Conservation (phyloP, 2,797 vertebrate genomes). For the Falco naumanni region DNA sequence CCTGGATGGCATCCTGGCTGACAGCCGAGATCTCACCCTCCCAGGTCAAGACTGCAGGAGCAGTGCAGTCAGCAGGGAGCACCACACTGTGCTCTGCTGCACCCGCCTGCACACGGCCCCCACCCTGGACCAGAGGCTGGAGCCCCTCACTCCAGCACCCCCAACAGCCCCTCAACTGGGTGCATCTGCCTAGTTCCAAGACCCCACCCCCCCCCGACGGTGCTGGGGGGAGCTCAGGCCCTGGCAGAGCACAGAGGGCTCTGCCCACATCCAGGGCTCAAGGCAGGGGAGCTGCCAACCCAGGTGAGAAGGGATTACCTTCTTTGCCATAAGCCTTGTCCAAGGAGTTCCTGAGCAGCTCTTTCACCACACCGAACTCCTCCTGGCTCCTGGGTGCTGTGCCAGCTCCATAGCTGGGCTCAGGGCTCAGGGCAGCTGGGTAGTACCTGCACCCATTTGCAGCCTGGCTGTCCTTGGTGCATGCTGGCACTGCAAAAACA, state of each 20-base stretch:
- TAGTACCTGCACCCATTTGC: conserved; percentile 70
- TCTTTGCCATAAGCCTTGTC: conserved; percentile 90
- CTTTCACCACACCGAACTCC: conserved; percentile 79
- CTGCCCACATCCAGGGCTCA: neutral
- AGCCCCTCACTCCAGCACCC: neutral
- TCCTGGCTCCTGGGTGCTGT: conserved; percentile 67
- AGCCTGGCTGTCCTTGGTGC: conserved; percentile 75
- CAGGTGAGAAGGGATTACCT: conserved; percentile 69
- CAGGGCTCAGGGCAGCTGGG: neutral
- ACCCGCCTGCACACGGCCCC: rapidly evolving
- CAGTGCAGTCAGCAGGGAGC: too few relatives aligned
- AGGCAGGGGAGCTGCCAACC: neutral
- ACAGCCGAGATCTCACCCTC: too few relatives aligned
- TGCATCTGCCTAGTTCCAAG: neutral
- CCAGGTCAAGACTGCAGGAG: too few relatives aligned
- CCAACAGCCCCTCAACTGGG: rapidly evolving
- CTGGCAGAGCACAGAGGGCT: neutral
- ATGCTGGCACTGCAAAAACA: conserved; percentile 5
- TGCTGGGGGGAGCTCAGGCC: neutral
- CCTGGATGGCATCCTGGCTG: too few relatives aligned
- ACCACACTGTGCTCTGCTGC: rapidly evolving
- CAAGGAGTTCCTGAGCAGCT: conserved; percentile 84
- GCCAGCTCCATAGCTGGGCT: neutral
- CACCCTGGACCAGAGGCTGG: neutral
- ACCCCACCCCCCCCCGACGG: neutral